A percentile compares a stretch with the other conserved stretches of the same genome.
These are phyloP conservation scores for Sceloporus tristichus DNA, from an alignment of 2,113 vertebrate species.

Conservation along the genomic window DNA sequence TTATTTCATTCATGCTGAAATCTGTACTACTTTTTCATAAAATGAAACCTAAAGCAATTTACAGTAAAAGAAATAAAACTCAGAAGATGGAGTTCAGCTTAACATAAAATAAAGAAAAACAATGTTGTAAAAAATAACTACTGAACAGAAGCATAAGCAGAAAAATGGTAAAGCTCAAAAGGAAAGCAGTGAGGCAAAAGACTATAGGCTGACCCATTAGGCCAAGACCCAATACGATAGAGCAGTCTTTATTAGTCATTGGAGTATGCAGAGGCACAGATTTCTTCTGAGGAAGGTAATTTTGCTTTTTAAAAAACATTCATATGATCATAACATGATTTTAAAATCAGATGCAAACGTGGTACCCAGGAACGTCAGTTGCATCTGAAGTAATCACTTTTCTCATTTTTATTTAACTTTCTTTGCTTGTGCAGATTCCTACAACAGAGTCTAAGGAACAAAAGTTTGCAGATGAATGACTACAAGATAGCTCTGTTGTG, in stretches of 20 bases:
- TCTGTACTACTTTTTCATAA: neutral
- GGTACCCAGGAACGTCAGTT: neutral
- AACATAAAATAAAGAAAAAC: neutral
- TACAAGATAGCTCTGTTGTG: constrained; percentile 98
- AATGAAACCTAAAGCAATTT: neutral
- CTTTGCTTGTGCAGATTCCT: constrained; percentile 85
- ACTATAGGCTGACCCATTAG: neutral
- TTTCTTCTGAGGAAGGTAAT: neutral
- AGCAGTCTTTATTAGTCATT: no score
- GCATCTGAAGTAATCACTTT: neutral
- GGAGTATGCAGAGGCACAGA: neutral
- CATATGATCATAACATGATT: neutral
- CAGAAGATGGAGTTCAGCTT: neutral
- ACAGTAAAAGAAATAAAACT: neutral
- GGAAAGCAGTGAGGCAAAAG: neutral
- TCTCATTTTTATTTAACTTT: neutral
- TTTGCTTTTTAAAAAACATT: neutral
- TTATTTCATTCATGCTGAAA: neutral
- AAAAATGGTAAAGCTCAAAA: neutral
- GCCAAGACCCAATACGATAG: neutral
- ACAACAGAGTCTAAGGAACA: constrained; percentile 96
- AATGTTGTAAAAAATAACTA: neutral
- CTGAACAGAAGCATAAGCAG: neutral
- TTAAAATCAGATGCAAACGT: neutral
- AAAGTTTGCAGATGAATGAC: constrained; percentile 96